Conservation (phyloP, 2,888 invertebrate species). For the Idaea straminata region DNA sequence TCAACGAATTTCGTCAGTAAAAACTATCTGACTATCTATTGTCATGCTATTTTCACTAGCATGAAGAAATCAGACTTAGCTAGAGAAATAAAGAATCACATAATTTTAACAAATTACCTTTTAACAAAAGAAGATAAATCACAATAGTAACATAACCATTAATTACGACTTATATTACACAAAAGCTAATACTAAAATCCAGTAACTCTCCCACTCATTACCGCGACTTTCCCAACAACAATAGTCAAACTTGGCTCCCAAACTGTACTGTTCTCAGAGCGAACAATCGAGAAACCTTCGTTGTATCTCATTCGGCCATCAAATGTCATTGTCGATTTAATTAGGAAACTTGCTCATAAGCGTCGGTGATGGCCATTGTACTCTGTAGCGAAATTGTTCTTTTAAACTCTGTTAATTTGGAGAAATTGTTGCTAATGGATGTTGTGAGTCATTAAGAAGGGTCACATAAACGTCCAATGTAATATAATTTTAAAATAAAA, state of each 20-base stretch:
- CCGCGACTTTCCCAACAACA: conserved; percentile 46
- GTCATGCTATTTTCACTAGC: background rate
- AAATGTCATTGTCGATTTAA: conserved; percentile 59
- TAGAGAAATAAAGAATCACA: background rate
- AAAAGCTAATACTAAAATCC: conserved; percentile 10
- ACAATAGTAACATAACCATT: conserved; percentile 1
- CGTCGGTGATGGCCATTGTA: conserved; percentile 2
- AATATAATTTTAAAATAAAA: background rate
- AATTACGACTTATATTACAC: background rate
- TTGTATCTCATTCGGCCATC: conserved; percentile 66
- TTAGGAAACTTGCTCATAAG: conserved; percentile 38
- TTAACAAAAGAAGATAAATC: background rate
- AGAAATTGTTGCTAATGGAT: background rate
- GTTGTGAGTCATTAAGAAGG: background rate
- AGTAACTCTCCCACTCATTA: conserved; percentile 34
- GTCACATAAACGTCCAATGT: background rate
- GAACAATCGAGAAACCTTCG: conserved; percentile 68
- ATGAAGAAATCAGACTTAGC: background rate
- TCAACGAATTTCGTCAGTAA: background rate
- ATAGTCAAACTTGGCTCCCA: conserved; percentile 34
- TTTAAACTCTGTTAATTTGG: background rate
- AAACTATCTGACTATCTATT: background rate
- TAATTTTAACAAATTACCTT: background rate
- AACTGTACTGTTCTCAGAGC: conserved; percentile 48
- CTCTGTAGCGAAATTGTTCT: background rate